Evolutionary conservation across 2,888 invertebrate genomes (phyloP).

Genomic region (Harmothoe impar): DNA sequence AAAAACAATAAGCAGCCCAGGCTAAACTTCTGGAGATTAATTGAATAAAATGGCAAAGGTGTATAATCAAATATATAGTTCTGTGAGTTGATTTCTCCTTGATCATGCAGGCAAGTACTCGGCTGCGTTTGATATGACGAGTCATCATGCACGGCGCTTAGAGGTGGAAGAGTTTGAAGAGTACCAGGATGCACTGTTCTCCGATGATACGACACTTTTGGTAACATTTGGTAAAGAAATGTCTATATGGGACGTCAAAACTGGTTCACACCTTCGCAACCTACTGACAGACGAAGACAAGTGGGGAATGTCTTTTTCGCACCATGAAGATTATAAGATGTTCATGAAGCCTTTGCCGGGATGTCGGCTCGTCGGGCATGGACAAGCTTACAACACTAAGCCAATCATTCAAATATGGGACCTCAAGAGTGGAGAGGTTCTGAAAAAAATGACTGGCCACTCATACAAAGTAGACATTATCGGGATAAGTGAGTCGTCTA

Average conservation of each 20-base stretch:
- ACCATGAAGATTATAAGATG: not conserved
- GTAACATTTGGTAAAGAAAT: not conserved
- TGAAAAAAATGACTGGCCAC: not conserved
- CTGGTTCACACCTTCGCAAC: not conserved
- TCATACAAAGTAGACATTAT: not conserved
- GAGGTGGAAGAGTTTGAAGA: not conserved
- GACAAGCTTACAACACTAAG: not conserved
- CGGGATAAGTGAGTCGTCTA: not conserved
- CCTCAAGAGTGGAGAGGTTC: not conserved
- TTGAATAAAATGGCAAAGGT: too few species aligned
- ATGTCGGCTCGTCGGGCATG: not conserved
- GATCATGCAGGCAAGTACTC: not conserved
- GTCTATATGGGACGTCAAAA: not conserved
- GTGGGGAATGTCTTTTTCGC: not conserved
- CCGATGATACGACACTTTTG: not conserved
- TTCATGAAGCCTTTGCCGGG: not conserved
- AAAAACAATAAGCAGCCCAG: too few species aligned
- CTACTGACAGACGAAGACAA: not conserved
- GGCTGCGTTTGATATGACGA: not conserved
- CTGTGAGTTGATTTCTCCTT: too few species aligned
- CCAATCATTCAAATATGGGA: not conserved
- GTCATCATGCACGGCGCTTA: not conserved
- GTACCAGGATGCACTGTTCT: not conserved
- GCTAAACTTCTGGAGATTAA: too few species aligned
- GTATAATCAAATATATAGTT: too few species aligned